Percentiles rank a stretch among this genome's conserved stretches.
phyloP scores from a whole-genome alignment of 1,140 invertebrate species.

The Olivierus martensii region DNA sequence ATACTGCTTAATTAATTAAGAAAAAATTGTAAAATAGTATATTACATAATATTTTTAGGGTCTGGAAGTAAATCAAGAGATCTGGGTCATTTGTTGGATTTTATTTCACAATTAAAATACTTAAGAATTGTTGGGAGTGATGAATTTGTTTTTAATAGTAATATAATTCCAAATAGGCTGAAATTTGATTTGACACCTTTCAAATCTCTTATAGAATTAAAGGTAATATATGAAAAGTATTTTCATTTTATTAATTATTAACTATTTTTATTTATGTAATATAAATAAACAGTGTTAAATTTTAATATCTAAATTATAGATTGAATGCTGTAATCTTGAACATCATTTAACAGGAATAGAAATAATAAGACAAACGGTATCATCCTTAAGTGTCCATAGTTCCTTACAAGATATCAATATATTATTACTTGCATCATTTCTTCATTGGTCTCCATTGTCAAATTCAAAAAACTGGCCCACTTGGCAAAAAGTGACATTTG shows the following conservation, averaged over 20 bases:
- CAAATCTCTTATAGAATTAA: constrained; percentile 43
- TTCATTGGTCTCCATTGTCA: constrained; percentile 34
- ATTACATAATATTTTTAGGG: constrained; percentile 41
- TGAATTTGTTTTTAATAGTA: constrained; percentile 52
- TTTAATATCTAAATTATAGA: constrained; percentile 3
- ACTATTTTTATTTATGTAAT: no score
- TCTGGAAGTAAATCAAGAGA: constrained; percentile 53
- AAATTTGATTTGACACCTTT: constrained; percentile 66
- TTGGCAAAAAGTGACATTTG: constrained; percentile 49
- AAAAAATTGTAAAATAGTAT: no score
- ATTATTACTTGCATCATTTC: constrained; percentile 58
- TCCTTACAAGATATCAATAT: constrained; percentile 41
- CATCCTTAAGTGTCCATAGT: constrained; percentile 1
- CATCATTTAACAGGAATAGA: not conserved
- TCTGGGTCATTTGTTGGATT: constrained; percentile 79
- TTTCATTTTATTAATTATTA: no score
- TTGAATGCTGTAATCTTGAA: constrained; percentile 1
- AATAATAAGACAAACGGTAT: constrained; percentile 2
- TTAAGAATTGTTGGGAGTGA: constrained; percentile 52
- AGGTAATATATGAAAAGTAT: no score
- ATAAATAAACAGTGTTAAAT: no score
- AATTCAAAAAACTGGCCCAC: constrained; percentile 28
- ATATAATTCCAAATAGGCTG: constrained; percentile 63
- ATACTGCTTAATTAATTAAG: no score
- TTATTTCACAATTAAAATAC: constrained; percentile 54